Conservation (phyloP, 2,113 vertebrate species). For the Cyanoderma ruficeps region DNA sequence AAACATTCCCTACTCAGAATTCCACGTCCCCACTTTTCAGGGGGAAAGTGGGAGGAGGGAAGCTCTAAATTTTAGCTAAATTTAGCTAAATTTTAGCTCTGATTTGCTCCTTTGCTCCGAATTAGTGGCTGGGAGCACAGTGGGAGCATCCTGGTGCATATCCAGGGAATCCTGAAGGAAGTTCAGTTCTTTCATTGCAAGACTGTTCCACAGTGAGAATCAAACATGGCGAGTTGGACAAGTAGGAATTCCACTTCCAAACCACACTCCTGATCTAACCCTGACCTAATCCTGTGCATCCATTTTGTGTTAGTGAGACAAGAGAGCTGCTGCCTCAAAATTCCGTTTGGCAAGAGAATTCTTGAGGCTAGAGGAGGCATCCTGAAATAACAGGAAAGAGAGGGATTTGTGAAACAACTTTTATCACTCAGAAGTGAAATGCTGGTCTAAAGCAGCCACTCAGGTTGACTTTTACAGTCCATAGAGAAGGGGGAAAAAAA, state of each 20-base stretch:
- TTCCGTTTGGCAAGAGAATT: background rate
- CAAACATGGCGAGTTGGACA: background rate
- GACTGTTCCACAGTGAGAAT: background rate
- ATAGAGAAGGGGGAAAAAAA: background rate
- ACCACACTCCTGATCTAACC: background rate
- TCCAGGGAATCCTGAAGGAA: background rate
- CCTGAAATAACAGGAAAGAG: too few relatives aligned
- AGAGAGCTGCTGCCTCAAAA: background rate
- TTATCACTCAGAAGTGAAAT: background rate
- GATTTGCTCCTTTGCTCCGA: background rate
- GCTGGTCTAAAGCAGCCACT: background rate
- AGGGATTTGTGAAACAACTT: background rate
- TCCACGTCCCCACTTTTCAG: rapidly evolving
- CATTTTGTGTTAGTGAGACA: background rate
- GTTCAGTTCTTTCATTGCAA: background rate
- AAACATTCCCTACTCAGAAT: background rate
- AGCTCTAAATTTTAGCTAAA: background rate
- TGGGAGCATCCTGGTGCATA: background rate
- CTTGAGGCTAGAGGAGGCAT: background rate
- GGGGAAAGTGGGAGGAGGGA: background rate
- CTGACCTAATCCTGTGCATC: background rate
- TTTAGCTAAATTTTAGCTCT: background rate
- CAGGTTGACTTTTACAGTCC: background rate
- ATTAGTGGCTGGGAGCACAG: background rate
- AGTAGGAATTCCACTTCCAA: background rate